These are phyloP conservation scores for Cotesia glomerata DNA, from an alignment of 1,140 invertebrate species.

Conservation along the genomic window DNA sequence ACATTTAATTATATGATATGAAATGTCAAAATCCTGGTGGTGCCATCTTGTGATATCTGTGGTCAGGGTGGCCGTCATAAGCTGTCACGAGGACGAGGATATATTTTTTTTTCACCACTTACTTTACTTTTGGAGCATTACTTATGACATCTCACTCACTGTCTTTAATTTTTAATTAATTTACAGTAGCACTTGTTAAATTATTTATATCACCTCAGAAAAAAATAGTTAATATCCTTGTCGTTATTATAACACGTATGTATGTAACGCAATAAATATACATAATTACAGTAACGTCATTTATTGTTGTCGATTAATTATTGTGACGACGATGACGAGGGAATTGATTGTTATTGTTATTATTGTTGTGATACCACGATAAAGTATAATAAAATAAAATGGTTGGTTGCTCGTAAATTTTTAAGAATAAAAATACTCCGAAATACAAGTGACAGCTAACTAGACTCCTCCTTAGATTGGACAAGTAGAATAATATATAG, in stretches of 20 bases:
- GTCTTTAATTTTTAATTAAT: background rate
- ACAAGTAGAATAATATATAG: too few species aligned
- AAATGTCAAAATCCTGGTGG: slow-evolving; percentile 56
- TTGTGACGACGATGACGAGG: background rate
- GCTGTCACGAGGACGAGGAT: slow-evolving; percentile 48
- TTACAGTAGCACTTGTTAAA: too few species aligned
- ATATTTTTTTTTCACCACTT: slow-evolving; percentile 38
- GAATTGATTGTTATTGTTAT: too few species aligned
- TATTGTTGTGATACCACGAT: too few species aligned
- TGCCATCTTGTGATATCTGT: slow-evolving; percentile 49
- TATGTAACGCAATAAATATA: background rate
- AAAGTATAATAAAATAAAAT: too few species aligned
- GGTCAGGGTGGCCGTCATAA: slow-evolving; percentile 39
- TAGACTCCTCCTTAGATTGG: too few species aligned
- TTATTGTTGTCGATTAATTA: background rate
- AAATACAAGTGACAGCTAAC: too few species aligned
- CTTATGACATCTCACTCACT: background rate
- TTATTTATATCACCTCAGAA: too few species aligned
- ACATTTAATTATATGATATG: background rate
- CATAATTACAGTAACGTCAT: too few species aligned
- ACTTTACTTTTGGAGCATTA: slow-evolving; percentile 19
- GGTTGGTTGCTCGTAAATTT: too few species aligned
- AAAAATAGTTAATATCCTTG: too few species aligned
- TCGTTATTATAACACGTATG: background rate
- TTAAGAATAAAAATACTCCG: too few species aligned